A percentile compares a stretch with the other conserved stretches of the same genome.
These are phyloP conservation scores for Rhinella marina DNA, from an alignment of 2,797 vertebrate species.

Conservation along the genomic window DNA sequence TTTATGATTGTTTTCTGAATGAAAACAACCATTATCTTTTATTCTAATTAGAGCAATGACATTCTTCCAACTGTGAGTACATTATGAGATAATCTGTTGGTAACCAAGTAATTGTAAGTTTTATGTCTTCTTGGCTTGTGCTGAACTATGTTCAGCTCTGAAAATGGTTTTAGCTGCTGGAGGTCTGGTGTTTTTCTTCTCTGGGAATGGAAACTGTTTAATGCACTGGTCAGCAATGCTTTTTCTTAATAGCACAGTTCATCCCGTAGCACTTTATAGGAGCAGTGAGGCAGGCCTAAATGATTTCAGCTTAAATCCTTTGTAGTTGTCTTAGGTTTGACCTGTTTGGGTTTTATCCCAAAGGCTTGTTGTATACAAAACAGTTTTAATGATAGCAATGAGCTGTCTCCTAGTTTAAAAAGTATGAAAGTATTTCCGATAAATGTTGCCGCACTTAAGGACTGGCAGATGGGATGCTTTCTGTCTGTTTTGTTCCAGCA, in stretches of 20 bases:
- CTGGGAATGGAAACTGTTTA: neutral
- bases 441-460: constrained; percentile 16
- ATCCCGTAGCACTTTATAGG: neutral
- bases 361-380: constrained; percentile 21
- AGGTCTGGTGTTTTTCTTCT: constrained; percentile 11
- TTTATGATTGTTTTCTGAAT: constrained; percentile 52
- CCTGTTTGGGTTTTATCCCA: constrained; percentile 35
- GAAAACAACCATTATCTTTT: constrained; percentile 56
- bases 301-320: neutral
- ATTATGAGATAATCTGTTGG: constrained; percentile 56
- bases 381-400: constrained; percentile 24
- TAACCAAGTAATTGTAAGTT: constrained; percentile 57
- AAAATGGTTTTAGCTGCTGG: constrained; percentile 45
- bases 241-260: neutral
- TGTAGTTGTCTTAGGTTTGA: constrained; percentile 33
- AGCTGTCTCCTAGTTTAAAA: neutral
- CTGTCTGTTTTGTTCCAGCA: constrained; percentile 38
- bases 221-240: constrained; percentile 21
- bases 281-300: neutral
- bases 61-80: constrained; percentile 60
- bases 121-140: constrained; percentile 55
- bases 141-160: constrained; percentile 2
- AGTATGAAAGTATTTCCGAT: constrained; percentile 23
- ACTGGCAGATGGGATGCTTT: constrained; percentile 52
- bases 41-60: constrained; percentile 57